Evolutionary conservation across 1,140 invertebrate species (phyloP).

Genomic region (Magallana ariakensis): DNA sequence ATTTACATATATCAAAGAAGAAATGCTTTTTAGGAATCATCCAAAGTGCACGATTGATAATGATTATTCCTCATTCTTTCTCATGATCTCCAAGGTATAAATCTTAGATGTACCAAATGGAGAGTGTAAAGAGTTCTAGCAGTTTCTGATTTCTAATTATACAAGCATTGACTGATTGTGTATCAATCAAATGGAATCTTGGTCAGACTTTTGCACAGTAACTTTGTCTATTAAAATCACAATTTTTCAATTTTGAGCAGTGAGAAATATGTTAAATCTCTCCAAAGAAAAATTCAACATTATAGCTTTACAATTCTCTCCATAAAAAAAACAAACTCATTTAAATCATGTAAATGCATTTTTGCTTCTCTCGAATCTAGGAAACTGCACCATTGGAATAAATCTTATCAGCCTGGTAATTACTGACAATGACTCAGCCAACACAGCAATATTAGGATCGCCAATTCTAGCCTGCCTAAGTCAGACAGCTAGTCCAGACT

Average conservation of each 20-base stretch:
- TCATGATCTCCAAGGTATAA: neutral
- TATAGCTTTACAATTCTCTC: no score
- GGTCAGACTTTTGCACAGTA: neutral
- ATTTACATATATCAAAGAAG: neutral
- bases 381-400: neutral
- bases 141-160: neutral
- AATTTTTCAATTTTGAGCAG: neutral
- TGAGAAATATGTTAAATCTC: no score
- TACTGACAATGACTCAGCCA: neutral
- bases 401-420: slow-evolving; percentile 6
- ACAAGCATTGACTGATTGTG: no score
- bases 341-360: no score
- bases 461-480: neutral
- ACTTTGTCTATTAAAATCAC: neutral
- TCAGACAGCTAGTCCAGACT: neutral
- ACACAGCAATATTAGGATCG: neutral
- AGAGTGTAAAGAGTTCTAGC: neutral
- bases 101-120: neutral
- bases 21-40: neutral
- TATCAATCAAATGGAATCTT: neutral
- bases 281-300: no score
- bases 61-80: neutral
- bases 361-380: neutral
- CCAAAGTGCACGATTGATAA: neutral
- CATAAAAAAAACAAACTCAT: no score